Evolutionary conservation across 2,113 vertebrate species (phyloP).

Genomic region (Cisticola juncidis): DNA sequence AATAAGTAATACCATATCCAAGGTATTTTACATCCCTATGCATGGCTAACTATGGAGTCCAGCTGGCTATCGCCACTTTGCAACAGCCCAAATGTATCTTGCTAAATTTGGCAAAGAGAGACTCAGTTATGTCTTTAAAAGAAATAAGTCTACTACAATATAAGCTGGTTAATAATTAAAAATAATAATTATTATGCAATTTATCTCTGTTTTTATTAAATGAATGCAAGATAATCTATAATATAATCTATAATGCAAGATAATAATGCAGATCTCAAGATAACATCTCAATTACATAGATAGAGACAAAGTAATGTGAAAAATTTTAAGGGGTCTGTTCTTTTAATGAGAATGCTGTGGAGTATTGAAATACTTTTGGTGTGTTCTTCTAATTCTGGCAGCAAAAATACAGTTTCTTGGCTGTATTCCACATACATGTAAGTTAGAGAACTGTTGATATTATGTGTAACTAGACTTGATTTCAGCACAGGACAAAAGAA

Average conservation of each 20-base stretch:
- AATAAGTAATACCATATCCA: too few species aligned
- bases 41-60: not conserved
- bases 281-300: conserved; percentile 46
- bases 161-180: conserved; percentile 41
- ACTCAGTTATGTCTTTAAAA: conserved; percentile 24
- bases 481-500: not conserved
- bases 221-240: not conserved
- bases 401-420: conserved; percentile 42
- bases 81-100: not conserved
- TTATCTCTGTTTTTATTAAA: conserved; percentile 33
- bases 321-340: conserved; percentile 15
- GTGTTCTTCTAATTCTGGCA: conserved; percentile 42
- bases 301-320: conserved; percentile 31
- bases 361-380: conserved; percentile 45
- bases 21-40: not conserved
- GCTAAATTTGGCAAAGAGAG: not conserved
- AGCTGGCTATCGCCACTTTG: accelerated
- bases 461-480: not conserved
- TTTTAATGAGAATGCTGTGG: conserved; percentile 49
- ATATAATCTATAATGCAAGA: too few species aligned
- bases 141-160: not conserved
- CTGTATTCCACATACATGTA: not conserved
- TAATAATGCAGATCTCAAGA: not conserved
- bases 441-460: conserved; percentile 24
- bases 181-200: conserved; percentile 35